A percentile compares a stretch with the other conserved stretches of the same genome.
Conservation (phyloP, 2,113 vertebrate species). For the Apteryx owenii region DNA sequence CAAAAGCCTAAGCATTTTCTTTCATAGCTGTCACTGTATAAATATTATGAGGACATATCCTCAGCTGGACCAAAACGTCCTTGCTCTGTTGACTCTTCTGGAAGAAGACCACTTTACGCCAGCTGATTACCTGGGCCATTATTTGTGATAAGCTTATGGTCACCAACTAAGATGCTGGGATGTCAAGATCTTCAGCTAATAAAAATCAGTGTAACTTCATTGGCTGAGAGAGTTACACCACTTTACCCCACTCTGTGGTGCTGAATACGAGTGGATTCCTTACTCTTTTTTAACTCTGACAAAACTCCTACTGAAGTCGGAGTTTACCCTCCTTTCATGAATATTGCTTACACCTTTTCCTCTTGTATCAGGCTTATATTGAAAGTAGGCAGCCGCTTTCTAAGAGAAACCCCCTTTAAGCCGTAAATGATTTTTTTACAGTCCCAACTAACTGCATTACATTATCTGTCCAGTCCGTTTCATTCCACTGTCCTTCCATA, state of each 20-base stretch:
- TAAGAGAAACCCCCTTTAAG: background rate
- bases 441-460: no score
- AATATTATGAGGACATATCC: background rate
- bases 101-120: background rate
- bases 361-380: background rate
- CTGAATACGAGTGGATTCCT: background rate
- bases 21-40: rapidly evolving
- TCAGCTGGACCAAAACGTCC: background rate
- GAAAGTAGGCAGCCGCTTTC: background rate
- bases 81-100: background rate
- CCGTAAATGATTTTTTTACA: background rate
- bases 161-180: background rate
- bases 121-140: background rate
- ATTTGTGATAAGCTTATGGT: background rate
- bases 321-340: background rate
- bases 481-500: background rate
- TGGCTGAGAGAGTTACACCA: rapidly evolving
- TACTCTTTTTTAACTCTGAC: background rate
- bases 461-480: background rate
- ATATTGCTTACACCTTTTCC: background rate
- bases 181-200: background rate
- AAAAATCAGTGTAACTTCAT: rapidly evolving
- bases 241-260: rapidly evolving
- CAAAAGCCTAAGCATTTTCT: background rate
- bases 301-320: background rate